phyloP scores from a whole-genome alignment of 2,797 vertebrate genomes.

The Spheniscus humboldti region DNA sequence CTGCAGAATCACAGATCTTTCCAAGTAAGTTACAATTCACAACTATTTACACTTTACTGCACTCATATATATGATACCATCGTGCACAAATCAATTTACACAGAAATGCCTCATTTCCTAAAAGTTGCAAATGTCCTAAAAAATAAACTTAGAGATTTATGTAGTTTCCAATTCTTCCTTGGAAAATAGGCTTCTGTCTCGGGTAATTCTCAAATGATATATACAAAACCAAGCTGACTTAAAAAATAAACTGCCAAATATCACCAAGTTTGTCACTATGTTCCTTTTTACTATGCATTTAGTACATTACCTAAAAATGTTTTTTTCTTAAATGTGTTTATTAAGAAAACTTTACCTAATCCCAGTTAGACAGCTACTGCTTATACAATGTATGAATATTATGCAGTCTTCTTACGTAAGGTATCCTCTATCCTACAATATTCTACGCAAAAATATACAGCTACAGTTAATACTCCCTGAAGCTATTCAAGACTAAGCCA shows the following conservation, averaged over 20 bases:
- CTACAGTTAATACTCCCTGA: background rate
- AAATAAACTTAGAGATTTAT: background rate
- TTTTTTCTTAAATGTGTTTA: background rate
- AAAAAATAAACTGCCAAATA: background rate
- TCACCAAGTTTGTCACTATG: background rate
- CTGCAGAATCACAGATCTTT: background rate
- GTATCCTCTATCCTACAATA: background rate
- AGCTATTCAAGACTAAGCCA: background rate
- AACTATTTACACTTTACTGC: background rate
- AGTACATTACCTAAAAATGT: background rate
- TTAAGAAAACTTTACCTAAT: background rate
- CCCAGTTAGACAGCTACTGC: background rate
- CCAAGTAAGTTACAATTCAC: background rate
- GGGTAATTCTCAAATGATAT: background rate
- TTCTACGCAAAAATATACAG: background rate
- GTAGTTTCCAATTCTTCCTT: background rate
- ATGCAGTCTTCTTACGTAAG: background rate
- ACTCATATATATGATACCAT: background rate
- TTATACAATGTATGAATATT: background rate
- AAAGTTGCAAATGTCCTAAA: background rate
- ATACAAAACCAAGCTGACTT: background rate
- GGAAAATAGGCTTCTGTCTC: background rate
- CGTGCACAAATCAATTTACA: background rate
- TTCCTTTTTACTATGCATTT: background rate
- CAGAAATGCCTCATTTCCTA: background rate